Evolutionary conservation across 2,113 vertebrate genomes (phyloP).

Genomic region (Paralichthys olivaceus): DNA sequence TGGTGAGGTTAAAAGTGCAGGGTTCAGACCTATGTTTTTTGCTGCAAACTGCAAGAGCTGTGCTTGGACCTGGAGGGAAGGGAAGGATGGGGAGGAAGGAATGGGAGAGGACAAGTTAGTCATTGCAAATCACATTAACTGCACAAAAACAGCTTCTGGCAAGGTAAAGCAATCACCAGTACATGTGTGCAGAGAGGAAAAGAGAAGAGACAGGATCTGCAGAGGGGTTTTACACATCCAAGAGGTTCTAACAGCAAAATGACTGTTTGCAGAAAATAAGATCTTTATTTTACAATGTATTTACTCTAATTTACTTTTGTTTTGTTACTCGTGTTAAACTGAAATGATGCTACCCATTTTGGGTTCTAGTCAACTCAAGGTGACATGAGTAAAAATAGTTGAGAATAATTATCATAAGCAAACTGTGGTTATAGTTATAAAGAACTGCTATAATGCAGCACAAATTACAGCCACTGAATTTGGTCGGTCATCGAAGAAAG

Average conservation of each 20-base stretch:
- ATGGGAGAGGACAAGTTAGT: conserved; percentile 28
- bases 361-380: not conserved
- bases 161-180: conserved; percentile 11
- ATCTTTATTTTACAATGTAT: not conserved
- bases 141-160: conserved; percentile 15
- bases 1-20: conserved; percentile 99
- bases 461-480: too few relatives aligned
- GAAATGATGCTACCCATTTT: not conserved
- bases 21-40: conserved; percentile 99
- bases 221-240: not conserved
- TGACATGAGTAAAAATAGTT: not conserved
- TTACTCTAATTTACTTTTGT: not conserved
- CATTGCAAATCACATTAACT: conserved; percentile 6
- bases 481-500: not conserved
- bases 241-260: not conserved
- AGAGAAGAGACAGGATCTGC: not conserved
- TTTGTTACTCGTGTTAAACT: not conserved
- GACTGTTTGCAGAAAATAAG: not conserved
- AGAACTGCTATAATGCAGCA: too few relatives aligned
- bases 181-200: not conserved
- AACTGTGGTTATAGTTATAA: too few relatives aligned
- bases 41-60: conserved; percentile 99
- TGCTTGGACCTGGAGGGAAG: conserved; percentile 94
- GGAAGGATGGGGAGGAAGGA: conserved; percentile 18
- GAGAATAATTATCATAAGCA: too few relatives aligned